Conservation (phyloP, 2,888 invertebrate genomes). For the Melolontha melolontha region DNA sequence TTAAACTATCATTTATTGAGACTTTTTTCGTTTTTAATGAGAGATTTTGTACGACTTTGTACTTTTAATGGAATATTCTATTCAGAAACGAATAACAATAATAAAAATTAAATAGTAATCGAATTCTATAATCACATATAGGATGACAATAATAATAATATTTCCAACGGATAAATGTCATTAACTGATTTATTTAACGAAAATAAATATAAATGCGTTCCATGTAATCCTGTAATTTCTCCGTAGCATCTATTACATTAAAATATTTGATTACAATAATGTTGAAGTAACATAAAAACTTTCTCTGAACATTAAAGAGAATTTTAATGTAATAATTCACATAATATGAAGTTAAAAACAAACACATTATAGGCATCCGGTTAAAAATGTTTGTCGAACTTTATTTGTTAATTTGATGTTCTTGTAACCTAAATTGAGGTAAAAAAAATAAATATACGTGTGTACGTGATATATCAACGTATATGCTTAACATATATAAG, state of each 20-base stretch:
- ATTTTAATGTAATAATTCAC: slow-evolving; percentile 1
- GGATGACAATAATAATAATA: no score
- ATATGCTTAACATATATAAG: no score
- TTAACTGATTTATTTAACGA: not conserved
- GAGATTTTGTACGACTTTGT: no score
- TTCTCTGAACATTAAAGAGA: slow-evolving; percentile 1
- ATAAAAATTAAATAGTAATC: no score
- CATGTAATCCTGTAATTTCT: slow-evolving; percentile 1
- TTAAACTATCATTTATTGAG: no score
- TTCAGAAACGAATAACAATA: no score
- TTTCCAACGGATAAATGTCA: no score
- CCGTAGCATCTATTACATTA: slow-evolving; percentile 4
- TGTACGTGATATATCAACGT: not conserved
- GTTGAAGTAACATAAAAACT: slow-evolving; percentile 21
- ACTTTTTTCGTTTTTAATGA: no score
- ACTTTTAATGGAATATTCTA: no score
- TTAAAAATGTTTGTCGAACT: slow-evolving; percentile 10
- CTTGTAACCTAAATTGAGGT: not conserved
- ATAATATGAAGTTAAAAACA: no score
- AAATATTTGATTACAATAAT: slow-evolving; percentile 16
- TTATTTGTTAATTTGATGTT: slow-evolving; percentile 9
- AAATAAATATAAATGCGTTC: slow-evolving; percentile 23
- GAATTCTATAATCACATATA: not conserved
- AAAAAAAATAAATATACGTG: slow-evolving; percentile 9
- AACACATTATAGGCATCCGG: not conserved